Evolutionary conservation across 1,140 invertebrate genomes (phyloP).

Genomic region (Musca domestica): DNA sequence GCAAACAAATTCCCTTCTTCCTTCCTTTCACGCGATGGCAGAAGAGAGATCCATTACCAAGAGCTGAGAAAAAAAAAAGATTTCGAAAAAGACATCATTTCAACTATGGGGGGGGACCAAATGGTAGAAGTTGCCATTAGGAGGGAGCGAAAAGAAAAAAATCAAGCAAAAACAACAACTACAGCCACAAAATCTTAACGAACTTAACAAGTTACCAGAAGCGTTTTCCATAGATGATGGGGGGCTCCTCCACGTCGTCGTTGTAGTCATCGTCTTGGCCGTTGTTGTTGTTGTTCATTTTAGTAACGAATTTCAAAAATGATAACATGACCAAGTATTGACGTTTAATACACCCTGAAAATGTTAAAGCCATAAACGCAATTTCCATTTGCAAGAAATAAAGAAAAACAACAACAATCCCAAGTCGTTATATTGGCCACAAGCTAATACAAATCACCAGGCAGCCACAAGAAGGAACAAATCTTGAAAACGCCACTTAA

Average conservation of each 20-base stretch:
- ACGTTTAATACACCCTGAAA: slow-evolving; percentile 8
- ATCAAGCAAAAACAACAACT: slow-evolving; percentile 13
- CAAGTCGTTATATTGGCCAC: neutral
- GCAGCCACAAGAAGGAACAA: neutral
- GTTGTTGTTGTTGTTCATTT: slow-evolving; percentile 3
- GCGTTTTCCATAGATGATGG: slow-evolving; percentile 3
- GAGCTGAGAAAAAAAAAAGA: neutral
- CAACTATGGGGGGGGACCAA: neutral
- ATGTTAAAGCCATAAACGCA: neutral
- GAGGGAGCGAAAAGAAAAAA: neutral
- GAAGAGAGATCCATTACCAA: neutral
- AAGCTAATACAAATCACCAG: neutral
- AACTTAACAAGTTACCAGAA: slow-evolving; percentile 48
- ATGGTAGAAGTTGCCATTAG: neutral
- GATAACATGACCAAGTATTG: slow-evolving; percentile 19
- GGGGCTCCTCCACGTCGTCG: neutral
- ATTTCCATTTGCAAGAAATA: neutral
- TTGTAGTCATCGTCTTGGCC: neutral
- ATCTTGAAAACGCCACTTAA: slow-evolving; percentile 20
- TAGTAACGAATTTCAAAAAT: slow-evolving; percentile 6
- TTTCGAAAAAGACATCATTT: slow-evolving; percentile 7
- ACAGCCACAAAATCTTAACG: slow-evolving; percentile 43
- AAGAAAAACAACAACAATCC: neutral
- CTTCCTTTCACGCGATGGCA: too few relatives aligned
- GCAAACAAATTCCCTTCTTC: slow-evolving; percentile 2